These are phyloP conservation scores for sheep (Ovis aries) DNA, from an alignment of 2,113 vertebrate species.

Conservation along the genomic window ARS-UI_Ramb_v3.0 NC_056054.1:104198001-104198500, in stretches of 20 bases:
- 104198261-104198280: neutral
- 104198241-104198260: too few relatives aligned
- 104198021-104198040: neutral
- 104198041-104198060: neutral
- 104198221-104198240: neutral
- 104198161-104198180: neutral
- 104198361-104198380: constrained; percentile 97
- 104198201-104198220: neutral
- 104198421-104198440: constrained; percentile 78
- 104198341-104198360: constrained; percentile 96
- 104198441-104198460: accelerated
- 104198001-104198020: constrained; percentile 86
- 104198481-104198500: too few relatives aligned
- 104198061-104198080: constrained; percentile 21
- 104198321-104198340: constrained; percentile 91
- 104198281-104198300: neutral
- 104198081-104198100: constrained; percentile 43
- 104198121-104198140: neutral
- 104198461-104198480: neutral
- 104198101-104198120: neutral
- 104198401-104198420: constrained; percentile 92
- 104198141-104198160: neutral
- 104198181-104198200: accelerated
- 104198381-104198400: constrained; percentile 92
- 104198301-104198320: neutral